Conservation (phyloP, 2,113 vertebrate species). For the Archocentrus centrarchus region DNA sequence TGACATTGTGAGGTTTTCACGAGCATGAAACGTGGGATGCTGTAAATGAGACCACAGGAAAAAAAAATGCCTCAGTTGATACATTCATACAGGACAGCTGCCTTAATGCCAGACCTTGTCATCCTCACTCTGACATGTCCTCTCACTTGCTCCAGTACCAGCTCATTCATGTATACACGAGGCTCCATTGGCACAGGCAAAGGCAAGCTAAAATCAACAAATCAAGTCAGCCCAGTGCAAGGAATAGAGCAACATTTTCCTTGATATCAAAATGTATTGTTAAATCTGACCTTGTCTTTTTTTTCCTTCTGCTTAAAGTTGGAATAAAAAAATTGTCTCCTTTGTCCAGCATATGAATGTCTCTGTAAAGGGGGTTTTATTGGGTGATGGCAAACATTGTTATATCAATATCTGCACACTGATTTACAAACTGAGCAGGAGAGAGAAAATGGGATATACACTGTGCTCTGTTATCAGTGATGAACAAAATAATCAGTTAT, state of each 20-base stretch:
- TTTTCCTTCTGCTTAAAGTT: slow-evolving; percentile 26
- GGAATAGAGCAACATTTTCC: slow-evolving; percentile 29
- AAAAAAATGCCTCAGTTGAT: background rate
- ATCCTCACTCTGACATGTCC: slow-evolving; percentile 15
- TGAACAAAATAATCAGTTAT: background rate
- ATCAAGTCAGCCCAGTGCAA: slow-evolving; percentile 56
- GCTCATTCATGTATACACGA: slow-evolving; percentile 15
- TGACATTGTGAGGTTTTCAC: background rate
- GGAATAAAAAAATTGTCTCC: slow-evolving; percentile 35
- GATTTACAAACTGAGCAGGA: slow-evolving; percentile 31
- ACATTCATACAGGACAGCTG: slow-evolving; percentile 4
- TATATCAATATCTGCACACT: slow-evolving; percentile 30
- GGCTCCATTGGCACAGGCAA: slow-evolving; percentile 25
- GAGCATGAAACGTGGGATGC: background rate
- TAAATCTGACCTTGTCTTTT: slow-evolving; percentile 34
- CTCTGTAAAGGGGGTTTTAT: slow-evolving; percentile 24
- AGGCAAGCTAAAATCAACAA: slow-evolving; percentile 47
- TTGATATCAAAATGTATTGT: slow-evolving; percentile 49
- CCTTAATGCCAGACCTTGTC: slow-evolving; percentile 11
- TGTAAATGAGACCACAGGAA: background rate
- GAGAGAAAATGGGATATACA: slow-evolving; percentile 8
- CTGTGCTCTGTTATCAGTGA: slow-evolving; percentile 3
- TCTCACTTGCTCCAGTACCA: slow-evolving; percentile 10
- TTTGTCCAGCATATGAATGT: slow-evolving; percentile 8
- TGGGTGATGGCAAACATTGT: slow-evolving; percentile 43